A percentile compares a stretch with the other conserved stretches of the same genome.
Conservation (phyloP, 2,797 vertebrate species). For the Florisuga fusca region DNA sequence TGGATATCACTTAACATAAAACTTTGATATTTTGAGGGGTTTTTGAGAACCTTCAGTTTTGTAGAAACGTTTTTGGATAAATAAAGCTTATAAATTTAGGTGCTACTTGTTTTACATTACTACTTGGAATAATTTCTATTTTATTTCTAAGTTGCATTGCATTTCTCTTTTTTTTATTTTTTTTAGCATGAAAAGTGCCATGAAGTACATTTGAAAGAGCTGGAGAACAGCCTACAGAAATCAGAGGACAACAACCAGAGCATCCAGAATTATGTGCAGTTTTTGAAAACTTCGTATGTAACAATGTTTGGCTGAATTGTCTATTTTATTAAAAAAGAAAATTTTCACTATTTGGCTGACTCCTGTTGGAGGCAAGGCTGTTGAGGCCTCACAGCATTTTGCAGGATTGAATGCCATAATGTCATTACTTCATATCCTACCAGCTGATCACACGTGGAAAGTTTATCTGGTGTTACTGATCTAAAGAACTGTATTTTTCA, state of each 20-base stretch:
- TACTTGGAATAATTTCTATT: background rate
- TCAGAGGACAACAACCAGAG: slow-evolving; percentile 88
- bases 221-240: slow-evolving; percentile 88
- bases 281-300: slow-evolving; percentile 88
- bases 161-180: slow-evolving; percentile 2
- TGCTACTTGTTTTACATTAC: background rate
- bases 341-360: background rate
- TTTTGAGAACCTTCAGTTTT: background rate
- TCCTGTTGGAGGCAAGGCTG: background rate
- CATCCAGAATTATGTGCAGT: slow-evolving; percentile 89
- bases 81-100: background rate
- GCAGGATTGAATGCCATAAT: background rate
- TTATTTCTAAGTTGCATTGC: background rate
- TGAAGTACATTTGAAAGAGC: slow-evolving; percentile 85
- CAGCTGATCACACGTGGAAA: background rate
- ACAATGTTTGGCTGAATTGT: slow-evolving; percentile 85
- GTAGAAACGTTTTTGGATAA: background rate
- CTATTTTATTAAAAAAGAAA: background rate
- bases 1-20: background rate
- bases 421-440: background rate
- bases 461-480: background rate
- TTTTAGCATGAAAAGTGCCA: slow-evolving; percentile 83
- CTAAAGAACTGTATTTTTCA: background rate
- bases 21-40: background rate
- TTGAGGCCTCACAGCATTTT: background rate